Conservation (phyloP, 1,140 invertebrate genomes). For the Neotoxoptera formosana region DNA sequence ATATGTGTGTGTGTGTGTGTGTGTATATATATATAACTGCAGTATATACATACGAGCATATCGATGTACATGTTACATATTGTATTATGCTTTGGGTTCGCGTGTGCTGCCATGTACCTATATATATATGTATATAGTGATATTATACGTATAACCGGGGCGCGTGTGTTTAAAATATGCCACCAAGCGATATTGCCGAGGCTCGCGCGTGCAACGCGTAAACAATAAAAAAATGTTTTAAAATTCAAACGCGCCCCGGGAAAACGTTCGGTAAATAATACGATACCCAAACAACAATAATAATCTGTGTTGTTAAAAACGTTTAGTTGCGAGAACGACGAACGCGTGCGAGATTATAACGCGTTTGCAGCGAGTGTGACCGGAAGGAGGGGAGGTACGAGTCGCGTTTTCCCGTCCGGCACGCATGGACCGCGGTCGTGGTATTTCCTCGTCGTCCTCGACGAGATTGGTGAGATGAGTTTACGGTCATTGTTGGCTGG, state of each 20-base stretch:
- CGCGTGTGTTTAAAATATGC: not conserved
- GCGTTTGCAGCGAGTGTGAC: too few relatives aligned
- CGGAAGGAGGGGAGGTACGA: not conserved
- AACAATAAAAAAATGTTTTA: not conserved
- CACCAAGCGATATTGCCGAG: not conserved
- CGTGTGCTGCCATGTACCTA: too few relatives aligned
- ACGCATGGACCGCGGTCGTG: too few relatives aligned
- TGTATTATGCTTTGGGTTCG: not conserved
- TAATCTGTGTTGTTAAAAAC: not conserved
- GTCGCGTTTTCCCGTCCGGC: not conserved
- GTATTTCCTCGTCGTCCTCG: not conserved
- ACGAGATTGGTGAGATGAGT: not conserved
- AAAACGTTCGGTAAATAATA: not conserved
- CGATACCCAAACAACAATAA: not conserved
- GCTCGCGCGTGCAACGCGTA: not conserved
- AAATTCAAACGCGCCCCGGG: not conserved
- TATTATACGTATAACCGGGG: not conserved
- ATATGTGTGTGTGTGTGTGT: too few relatives aligned
- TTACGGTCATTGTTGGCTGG: not conserved
- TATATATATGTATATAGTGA: too few relatives aligned
- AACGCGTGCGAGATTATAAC: not conserved
- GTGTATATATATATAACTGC: too few relatives aligned
- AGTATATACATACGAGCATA: not conserved
- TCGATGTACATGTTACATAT: not conserved
- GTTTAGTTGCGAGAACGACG: not conserved